Evolutionary conservation across 1,140 invertebrate species (phyloP).

Genomic region (Asbolus verrucosus): DNA sequence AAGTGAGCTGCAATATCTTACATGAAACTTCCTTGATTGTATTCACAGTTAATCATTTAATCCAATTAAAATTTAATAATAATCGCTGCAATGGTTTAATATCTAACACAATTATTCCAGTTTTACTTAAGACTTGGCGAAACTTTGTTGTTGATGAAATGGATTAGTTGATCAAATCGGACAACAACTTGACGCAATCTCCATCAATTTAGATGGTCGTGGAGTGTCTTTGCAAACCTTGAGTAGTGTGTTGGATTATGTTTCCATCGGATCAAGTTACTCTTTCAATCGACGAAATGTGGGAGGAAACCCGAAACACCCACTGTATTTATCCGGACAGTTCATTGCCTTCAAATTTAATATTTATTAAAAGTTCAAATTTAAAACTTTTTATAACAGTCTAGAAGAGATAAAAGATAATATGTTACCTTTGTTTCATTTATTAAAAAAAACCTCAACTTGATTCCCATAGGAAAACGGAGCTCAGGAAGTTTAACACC

Average conservation of each 20-base stretch:
- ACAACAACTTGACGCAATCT: conserved; percentile 36
- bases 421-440: neutral
- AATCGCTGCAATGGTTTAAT: neutral
- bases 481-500: neutral
- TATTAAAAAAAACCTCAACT: neutral
- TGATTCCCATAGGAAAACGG: neutral
- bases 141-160: conserved; percentile 11
- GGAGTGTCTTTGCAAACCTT: conserved; percentile 30
- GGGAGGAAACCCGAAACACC: conserved; percentile 36
- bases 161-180: conserved; percentile 37
- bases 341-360: conserved; percentile 29
- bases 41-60: conserved; percentile 1
- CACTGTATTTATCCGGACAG: conserved; percentile 26
- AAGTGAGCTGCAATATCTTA: neutral
- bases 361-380: conserved; percentile 5
- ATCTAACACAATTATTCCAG: conserved; percentile 13
- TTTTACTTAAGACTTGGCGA: conserved; percentile 21
- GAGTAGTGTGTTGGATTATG: conserved; percentile 38
- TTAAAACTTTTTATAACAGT: neutral
- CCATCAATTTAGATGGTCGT: conserved; percentile 28
- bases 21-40: neutral
- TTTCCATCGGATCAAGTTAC: conserved; percentile 34
- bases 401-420: conserved; percentile 5
- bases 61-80: conserved; percentile 18
- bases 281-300: conserved; percentile 37